phyloP scores from a whole-genome alignment of 2,888 invertebrate species.

The Petrolisthes manimaculis region DNA sequence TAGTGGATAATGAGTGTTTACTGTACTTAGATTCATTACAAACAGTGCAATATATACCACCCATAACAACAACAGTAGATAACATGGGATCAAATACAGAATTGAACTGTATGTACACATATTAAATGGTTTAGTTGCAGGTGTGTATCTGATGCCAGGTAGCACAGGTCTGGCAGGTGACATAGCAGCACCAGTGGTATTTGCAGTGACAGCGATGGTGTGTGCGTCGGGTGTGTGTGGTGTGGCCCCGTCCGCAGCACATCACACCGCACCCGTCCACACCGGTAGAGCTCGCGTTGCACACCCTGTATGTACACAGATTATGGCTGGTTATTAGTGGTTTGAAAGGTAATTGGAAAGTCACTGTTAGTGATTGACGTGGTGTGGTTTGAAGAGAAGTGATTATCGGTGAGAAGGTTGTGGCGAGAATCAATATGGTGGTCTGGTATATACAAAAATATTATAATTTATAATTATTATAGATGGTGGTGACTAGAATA shows the following conservation, averaged over 20 bases:
- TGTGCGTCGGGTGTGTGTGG: constrained; percentile 69
- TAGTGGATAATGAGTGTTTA: too few relatives aligned
- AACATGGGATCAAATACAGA: neutral
- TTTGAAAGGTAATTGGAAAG: too few relatives aligned
- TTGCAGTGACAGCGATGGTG: constrained; percentile 81
- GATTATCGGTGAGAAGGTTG: too few relatives aligned
- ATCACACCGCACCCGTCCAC: constrained; percentile 83
- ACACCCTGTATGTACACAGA: constrained; percentile 41
- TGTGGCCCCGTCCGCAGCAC: constrained; percentile 86
- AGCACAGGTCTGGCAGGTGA: constrained; percentile 86
- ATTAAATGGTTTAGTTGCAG: constrained; percentile 72
- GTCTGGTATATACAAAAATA: too few relatives aligned
- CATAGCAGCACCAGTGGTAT: constrained; percentile 89
- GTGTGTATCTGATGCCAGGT: constrained; percentile 79
- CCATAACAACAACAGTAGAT: neutral
- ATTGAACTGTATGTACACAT: neutral
- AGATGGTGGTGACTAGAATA: too few relatives aligned
- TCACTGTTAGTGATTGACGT: too few relatives aligned
- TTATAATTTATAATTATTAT: too few relatives aligned
- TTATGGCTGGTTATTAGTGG: neutral
- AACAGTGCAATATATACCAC: neutral
- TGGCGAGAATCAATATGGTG: too few relatives aligned
- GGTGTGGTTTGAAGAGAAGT: too few relatives aligned
- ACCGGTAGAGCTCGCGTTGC: constrained; percentile 68
- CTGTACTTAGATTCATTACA: too few relatives aligned